phyloP scores from a whole-genome alignment of 2,113 vertebrate genomes.

The Bothrops jararaca region DNA sequence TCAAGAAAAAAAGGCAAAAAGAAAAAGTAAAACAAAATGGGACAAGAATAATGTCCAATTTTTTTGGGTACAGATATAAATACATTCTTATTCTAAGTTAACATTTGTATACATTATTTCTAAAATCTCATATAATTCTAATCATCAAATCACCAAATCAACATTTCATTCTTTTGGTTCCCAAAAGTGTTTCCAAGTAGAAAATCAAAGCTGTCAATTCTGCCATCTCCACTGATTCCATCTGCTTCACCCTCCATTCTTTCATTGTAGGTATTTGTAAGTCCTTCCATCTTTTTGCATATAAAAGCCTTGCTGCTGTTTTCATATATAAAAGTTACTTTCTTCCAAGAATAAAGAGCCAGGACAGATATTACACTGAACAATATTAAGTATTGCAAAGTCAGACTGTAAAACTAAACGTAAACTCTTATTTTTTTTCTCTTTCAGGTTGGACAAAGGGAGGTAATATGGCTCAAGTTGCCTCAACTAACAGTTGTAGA shows the following conservation, averaged over 20 bases:
- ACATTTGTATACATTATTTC: neutral
- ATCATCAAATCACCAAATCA: neutral
- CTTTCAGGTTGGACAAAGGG: neutral
- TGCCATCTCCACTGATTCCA: neutral
- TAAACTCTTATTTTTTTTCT: neutral
- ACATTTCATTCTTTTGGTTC: neutral
- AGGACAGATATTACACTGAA: neutral
- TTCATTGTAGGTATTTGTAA: neutral
- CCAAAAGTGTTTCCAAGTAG: neutral
- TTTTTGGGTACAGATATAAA: neutral
- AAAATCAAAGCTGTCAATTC: neutral
- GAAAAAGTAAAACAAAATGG: neutral
- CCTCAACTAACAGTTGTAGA: neutral
- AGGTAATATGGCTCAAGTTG: neutral
- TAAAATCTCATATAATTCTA: neutral
- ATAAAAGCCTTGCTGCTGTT: neutral
- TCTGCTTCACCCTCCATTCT: neutral
- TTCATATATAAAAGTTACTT: neutral
- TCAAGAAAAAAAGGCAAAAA: neutral
- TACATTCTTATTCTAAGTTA: neutral
- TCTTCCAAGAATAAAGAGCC: neutral
- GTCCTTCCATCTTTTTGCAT: neutral
- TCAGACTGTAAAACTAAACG: neutral
- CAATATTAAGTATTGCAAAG: conserved; percentile 22
- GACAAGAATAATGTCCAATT: neutral